These are phyloP conservation scores for Hydractinia symbiolongicarpus DNA, from an alignment of 30 jellyfish, hydroid and myxozoan genomes.

Conservation along the genomic window DNA sequence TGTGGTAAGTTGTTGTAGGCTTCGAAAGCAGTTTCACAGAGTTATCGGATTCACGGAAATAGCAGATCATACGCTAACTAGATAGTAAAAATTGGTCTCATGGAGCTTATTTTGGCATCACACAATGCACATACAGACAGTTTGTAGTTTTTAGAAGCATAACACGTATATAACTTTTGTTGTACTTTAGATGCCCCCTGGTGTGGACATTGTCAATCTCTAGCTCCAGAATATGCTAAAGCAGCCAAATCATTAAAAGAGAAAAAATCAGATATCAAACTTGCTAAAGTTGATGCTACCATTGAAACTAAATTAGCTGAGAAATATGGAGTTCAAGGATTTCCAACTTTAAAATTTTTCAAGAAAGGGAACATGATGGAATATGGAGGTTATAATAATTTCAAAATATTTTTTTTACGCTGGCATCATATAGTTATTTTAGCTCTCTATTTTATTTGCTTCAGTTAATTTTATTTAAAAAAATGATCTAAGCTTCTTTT, in stretches of 20 bases:
- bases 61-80: too few relatives aligned
- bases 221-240: constrained; percentile 95
- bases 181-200: constrained; percentile 93
- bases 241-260: constrained; percentile 84
- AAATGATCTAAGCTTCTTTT: too few relatives aligned
- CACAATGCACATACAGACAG: too few relatives aligned
- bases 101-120: too few relatives aligned
- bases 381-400: constrained; percentile 45
- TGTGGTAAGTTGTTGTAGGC: too few relatives aligned
- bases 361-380: constrained; percentile 70
- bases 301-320: constrained; percentile 87
- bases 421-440: background rate
- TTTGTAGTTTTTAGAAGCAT: background rate
- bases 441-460: background rate
- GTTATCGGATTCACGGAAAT: too few relatives aligned
- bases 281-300: constrained; percentile 97
- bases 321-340: constrained; percentile 85
- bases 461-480: too few relatives aligned
- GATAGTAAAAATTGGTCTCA: too few relatives aligned
- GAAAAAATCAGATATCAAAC: constrained; percentile 59
- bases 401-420: background rate
- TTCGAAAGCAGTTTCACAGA: too few relatives aligned
- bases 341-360: constrained; percentile 95
- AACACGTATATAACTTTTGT: background rate
- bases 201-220: constrained; percentile 99